These are phyloP conservation scores for Odontocerum albicorne DNA, from an alignment of 2,888 invertebrate genomes.

Conservation along the genomic window DNA sequence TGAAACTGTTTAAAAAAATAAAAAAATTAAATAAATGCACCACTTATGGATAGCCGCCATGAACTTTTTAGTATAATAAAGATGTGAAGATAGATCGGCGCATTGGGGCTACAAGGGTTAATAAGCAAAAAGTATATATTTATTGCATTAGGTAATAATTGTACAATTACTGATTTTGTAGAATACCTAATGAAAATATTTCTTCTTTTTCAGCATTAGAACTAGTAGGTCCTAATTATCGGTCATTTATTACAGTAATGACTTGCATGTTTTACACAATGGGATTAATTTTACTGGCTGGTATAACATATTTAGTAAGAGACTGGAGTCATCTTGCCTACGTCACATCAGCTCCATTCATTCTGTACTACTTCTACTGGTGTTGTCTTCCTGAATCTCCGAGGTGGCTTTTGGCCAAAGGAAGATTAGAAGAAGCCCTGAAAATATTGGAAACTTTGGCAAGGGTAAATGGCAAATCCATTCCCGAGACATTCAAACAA, in stretches of 20 bases:
- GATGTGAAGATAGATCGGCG: no score
- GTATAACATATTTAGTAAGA: conserved; percentile 80
- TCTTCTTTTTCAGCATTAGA: conserved; percentile 72
- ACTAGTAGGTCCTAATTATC: conserved; percentile 86
- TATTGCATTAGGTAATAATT: no score
- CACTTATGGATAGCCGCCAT: no score
- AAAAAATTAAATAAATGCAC: no score
- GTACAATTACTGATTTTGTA: no score
- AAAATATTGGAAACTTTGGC: conserved; percentile 77
- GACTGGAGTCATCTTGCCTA: conserved; percentile 83
- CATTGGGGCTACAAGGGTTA: no score
- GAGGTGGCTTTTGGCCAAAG: conserved; percentile 85
- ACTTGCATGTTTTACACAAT: conserved; percentile 89
- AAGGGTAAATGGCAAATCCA: conserved; percentile 71
- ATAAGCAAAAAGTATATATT: no score
- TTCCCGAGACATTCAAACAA: conserved; percentile 72
- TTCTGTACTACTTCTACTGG: conserved; percentile 81
- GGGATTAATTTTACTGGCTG: conserved; percentile 80
- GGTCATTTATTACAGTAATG: conserved; percentile 91
- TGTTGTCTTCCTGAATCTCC: conserved; percentile 90
- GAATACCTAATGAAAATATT: conserved; percentile 2
- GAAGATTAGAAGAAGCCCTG: conserved; percentile 79
- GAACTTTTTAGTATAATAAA: no score
- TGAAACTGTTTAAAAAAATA: no score
- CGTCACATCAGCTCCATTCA: conserved; percentile 83